Evolutionary conservation across 2,113 vertebrate genomes (phyloP).

Genomic region (Noturus placidus): DNA sequence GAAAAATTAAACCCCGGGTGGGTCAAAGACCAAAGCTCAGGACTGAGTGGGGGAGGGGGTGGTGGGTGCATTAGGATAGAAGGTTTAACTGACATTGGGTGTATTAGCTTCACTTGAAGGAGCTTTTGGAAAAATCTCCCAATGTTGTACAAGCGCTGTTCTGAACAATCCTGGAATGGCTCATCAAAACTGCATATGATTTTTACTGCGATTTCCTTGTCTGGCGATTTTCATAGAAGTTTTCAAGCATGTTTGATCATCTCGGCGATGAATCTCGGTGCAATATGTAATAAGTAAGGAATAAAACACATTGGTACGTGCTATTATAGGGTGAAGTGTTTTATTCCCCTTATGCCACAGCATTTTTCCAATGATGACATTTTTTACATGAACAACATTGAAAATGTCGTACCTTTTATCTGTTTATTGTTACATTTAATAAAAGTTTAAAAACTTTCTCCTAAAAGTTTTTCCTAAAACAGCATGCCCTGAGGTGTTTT

Average conservation of each 20-base stretch:
- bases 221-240: neutral
- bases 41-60: neutral
- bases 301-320: too few relatives aligned
- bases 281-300: neutral
- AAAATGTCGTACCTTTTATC: too few relatives aligned
- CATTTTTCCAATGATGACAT: too few relatives aligned
- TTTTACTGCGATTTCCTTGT: neutral
- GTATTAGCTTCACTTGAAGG: constrained; percentile 1
- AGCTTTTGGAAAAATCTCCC: neutral
- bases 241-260: neutral
- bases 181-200: neutral
- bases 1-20: constrained; percentile 39
- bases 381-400: too few relatives aligned
- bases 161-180: neutral
- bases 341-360: too few relatives aligned
- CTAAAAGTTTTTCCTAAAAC: too few relatives aligned
- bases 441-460: too few relatives aligned
- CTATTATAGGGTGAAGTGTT: too few relatives aligned
- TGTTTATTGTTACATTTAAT: too few relatives aligned
- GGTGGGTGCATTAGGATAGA: neutral
- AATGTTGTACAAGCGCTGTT: neutral
- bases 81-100: constrained; percentile 3
- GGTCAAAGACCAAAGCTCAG: constrained; percentile 45
- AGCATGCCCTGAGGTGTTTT: too few relatives aligned
- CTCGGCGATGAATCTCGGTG: neutral